Percentiles rank a stretch among this genome's conserved stretches.
These are phyloP conservation scores for Pseudococcus longispinus DNA, from an alignment of 2,888 invertebrate genomes.

Conservation along the genomic window DNA sequence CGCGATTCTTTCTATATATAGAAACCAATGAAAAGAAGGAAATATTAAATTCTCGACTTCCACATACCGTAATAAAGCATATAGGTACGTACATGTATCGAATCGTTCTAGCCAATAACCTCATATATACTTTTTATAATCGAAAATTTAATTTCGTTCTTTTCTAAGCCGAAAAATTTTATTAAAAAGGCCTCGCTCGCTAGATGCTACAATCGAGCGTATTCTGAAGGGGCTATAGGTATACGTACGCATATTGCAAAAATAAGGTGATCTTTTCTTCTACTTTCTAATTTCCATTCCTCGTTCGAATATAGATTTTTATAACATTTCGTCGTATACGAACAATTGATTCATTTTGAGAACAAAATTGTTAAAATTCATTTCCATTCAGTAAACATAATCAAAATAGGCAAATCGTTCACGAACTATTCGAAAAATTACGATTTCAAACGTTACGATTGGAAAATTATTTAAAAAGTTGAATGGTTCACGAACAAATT, in stretches of 20 bases:
- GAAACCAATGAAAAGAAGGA: neutral
- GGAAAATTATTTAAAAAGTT: neutral
- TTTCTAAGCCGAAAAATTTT: neutral
- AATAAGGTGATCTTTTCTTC: neutral
- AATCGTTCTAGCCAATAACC: neutral
- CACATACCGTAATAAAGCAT: neutral
- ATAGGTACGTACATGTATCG: neutral
- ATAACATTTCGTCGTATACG: neutral
- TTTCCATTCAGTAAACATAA: too few relatives aligned
- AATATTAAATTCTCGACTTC: neutral
- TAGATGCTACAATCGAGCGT: neutral
- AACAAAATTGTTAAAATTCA: neutral
- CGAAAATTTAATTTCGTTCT: constrained; percentile 2
- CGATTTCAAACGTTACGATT: neutral
- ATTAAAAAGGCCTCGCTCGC: neutral
- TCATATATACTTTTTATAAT: neutral
- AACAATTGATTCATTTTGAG: neutral
- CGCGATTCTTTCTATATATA: neutral
- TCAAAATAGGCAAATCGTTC: neutral
- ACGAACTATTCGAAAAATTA: neutral
- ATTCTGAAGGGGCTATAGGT: neutral
- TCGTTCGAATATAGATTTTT: too few relatives aligned
- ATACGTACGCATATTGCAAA: neutral
- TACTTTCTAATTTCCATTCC: neutral
- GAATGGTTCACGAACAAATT: neutral